phyloP scores from a whole-genome alignment of 2,888 invertebrate genomes.

The Torymus texanus region DNA sequence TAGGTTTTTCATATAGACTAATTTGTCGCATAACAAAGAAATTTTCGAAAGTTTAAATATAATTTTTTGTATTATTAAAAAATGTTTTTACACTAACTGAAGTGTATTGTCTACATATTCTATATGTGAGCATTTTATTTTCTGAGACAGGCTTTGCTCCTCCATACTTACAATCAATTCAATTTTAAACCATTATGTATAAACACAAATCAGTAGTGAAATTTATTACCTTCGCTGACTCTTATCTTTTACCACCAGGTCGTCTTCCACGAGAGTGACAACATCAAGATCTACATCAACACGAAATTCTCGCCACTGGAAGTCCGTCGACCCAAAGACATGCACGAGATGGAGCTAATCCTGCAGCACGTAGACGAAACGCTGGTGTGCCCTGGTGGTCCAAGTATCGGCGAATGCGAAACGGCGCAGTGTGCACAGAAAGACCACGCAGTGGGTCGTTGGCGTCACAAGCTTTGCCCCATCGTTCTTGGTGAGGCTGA shows the following conservation, averaged over 20 bases:
- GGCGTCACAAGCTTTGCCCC: slow-evolving; percentile 53
- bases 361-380: slow-evolving; percentile 43
- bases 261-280: slow-evolving; percentile 48
- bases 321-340: slow-evolving; percentile 40
- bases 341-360: slow-evolving; percentile 48
- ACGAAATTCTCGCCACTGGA: slow-evolving; percentile 53
- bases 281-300: slow-evolving; percentile 54
- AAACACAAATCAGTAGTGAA: too few species aligned
- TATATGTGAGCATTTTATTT: too few species aligned
- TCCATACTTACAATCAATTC: too few species aligned
- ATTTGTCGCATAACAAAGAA: too few species aligned
- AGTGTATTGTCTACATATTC: too few species aligned
- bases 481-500: slow-evolving; percentile 24
- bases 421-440: slow-evolving; percentile 49
- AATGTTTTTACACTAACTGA: too few species aligned
- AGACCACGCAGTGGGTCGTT: slow-evolving; percentile 47
- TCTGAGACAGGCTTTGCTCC: too few species aligned
- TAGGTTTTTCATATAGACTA: too few species aligned
- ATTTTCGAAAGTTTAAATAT: too few species aligned
- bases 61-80: too few species aligned
- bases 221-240: too few species aligned
- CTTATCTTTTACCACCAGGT: slow-evolving; percentile 26
- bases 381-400: slow-evolving; percentile 42
- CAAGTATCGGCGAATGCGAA: slow-evolving; percentile 43
- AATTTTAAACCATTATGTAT: too few species aligned